Percentiles rank a stretch among this genome's conserved stretches.
These are phyloP conservation scores for Pygoscelis antarcticus DNA, from an alignment of 2,113 vertebrate genomes.

Conservation along the genomic window DNA sequence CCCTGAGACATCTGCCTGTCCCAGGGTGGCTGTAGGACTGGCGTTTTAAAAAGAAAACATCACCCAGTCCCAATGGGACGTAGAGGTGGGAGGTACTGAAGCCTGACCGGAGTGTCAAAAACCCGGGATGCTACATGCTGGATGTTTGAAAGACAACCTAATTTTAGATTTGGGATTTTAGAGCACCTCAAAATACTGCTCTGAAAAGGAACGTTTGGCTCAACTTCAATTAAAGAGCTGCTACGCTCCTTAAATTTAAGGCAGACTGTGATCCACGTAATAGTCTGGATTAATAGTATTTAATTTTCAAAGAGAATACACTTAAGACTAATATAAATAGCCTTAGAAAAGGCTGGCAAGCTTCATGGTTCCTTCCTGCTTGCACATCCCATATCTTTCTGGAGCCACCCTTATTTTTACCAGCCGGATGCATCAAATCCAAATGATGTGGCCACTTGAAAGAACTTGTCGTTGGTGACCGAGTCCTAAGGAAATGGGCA, in stretches of 20 bases:
- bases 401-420: not conserved
- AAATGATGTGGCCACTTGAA: not conserved
- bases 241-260: not conserved
- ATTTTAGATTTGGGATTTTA: no score
- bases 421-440: not conserved
- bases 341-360: not conserved
- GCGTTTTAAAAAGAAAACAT: not conserved
- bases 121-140: rapidly evolving
- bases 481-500: not conserved
- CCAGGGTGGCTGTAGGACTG: not conserved
- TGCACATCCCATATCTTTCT: not conserved
- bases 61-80: not conserved
- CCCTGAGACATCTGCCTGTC: not conserved
- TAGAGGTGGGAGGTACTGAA: not conserved
- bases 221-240: not conserved
- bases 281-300: not conserved
- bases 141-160: not conserved
- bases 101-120: not conserved
- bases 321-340: not conserved
- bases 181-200: not conserved
- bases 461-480: not conserved
- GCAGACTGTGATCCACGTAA: not conserved
- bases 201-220: not conserved
- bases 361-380: not conserved
- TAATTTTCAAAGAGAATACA: not conserved